These are phyloP conservation scores for Labroides dimidiatus DNA, from an alignment of 2,797 vertebrate species.

Conservation along the genomic window DNA sequence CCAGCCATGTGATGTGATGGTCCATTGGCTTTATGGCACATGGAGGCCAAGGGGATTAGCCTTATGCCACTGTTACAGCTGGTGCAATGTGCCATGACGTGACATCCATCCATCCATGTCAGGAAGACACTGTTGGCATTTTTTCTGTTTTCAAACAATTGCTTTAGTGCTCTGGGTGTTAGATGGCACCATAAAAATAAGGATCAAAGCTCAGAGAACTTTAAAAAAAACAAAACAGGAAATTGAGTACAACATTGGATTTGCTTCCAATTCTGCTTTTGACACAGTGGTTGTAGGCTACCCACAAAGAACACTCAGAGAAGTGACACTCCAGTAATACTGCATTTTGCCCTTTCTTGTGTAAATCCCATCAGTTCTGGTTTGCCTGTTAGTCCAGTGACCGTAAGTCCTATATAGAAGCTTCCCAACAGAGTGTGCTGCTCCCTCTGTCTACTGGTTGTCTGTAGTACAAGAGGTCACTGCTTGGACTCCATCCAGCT, in stretches of 20 bases:
- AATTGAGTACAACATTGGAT: no score
- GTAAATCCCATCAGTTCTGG: slow-evolving; percentile 22
- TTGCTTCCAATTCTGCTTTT: no score
- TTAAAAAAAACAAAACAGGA: no score
- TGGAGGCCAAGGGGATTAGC: slow-evolving; percentile 39
- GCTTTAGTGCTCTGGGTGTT: background rate
- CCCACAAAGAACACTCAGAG: background rate
- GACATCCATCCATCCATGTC: slow-evolving; percentile 34
- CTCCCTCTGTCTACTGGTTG: slow-evolving; percentile 6
- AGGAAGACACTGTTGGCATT: slow-evolving; percentile 21
- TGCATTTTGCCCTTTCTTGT: slow-evolving; percentile 12
- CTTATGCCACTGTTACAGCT: slow-evolving; percentile 6
- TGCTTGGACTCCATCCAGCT: slow-evolving; percentile 33
- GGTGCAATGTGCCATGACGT: slow-evolving; percentile 23
- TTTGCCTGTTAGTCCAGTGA: slow-evolving; percentile 15
- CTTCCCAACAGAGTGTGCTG: slow-evolving; percentile 22
- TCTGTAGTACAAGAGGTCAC: slow-evolving; percentile 17
- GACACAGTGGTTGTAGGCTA: background rate
- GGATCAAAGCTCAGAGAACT: no score
- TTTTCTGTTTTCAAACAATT: slow-evolving; percentile 12
- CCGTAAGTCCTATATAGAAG: background rate
- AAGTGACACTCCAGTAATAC: background rate
- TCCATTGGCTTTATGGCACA: slow-evolving; percentile 29
- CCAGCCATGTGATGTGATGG: slow-evolving; percentile 36
- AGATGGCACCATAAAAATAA: background rate